Conservation (phyloP, 2,888 invertebrate species). For the Drosophila rubida region DNA sequence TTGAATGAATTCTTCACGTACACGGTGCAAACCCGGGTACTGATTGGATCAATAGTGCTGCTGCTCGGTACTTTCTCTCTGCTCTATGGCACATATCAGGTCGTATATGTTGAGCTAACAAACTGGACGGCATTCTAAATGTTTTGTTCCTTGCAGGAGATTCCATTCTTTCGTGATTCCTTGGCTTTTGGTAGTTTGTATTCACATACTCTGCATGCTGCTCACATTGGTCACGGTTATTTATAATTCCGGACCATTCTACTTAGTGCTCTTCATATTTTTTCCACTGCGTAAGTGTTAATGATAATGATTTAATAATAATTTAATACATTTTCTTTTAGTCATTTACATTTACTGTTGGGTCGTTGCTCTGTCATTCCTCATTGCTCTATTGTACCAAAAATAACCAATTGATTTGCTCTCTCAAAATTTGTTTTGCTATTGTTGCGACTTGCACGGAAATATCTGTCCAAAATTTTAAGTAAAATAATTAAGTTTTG, state of each 20-base stretch:
- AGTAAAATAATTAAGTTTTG: background rate
- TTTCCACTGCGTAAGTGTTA: conserved; percentile 18
- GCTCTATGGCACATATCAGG: conserved; percentile 5
- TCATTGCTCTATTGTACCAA: conserved; percentile 2
- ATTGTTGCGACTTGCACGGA: background rate
- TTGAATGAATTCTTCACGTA: conserved; percentile 12
- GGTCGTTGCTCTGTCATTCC: conserved; percentile 30
- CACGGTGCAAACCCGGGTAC: background rate
- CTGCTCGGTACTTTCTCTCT: conserved; percentile 1
- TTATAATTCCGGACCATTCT: background rate
- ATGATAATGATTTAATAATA: background rate
- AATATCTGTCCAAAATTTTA: conserved; percentile 33
- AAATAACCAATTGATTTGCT: background rate
- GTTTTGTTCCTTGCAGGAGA: conserved; percentile 1
- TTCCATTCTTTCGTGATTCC: conserved; percentile 35
- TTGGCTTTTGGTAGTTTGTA: conserved; percentile 24
- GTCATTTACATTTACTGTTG: conserved; percentile 36
- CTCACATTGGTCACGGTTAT: conserved; percentile 1
- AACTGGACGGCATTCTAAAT: background rate
- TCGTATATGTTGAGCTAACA: conserved; percentile 1
- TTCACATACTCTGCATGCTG: conserved; percentile 10
- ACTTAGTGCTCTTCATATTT: background rate
- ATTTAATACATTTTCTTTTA: background rate
- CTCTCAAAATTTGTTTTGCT: background rate
- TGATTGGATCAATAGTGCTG: conserved; percentile 5